Evolutionary conservation across 2,888 invertebrate genomes (phyloP).

Genomic region (Furcula furcula): DNA sequence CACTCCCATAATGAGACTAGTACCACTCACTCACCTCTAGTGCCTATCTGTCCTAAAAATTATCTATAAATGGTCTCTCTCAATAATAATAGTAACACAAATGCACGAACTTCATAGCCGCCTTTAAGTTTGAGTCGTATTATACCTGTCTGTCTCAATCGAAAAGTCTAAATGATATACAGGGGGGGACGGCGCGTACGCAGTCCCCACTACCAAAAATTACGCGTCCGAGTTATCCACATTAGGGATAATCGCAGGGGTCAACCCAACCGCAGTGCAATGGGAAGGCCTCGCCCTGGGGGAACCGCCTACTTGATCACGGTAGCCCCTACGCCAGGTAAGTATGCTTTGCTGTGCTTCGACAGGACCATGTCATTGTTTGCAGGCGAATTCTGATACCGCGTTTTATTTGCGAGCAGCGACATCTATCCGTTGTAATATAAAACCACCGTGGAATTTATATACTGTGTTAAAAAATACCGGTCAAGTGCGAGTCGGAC

Average conservation of each 20-base stretch:
- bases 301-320: slow-evolving; percentile 53
- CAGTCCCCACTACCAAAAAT: slow-evolving; percentile 55
- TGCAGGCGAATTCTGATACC: slow-evolving; percentile 25
- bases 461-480: too few relatives aligned
- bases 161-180: too few relatives aligned
- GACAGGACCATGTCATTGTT: slow-evolving; percentile 8
- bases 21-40: too few relatives aligned
- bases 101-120: too few relatives aligned
- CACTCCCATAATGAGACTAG: too few relatives aligned
- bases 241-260: slow-evolving; percentile 53
- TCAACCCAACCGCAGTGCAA: slow-evolving; percentile 54
- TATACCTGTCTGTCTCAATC: too few relatives aligned
- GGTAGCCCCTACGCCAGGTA: slow-evolving; percentile 55
- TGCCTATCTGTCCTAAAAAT: too few relatives aligned
- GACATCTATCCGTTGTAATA: slow-evolving; percentile 25
- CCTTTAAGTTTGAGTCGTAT: too few relatives aligned
- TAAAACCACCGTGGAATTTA: too few relatives aligned
- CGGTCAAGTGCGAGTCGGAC: too few relatives aligned
- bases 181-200: slow-evolving; percentile 50
- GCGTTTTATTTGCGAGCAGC: slow-evolving; percentile 17
- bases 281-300: slow-evolving; percentile 49
- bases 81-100: background rate
- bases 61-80: too few relatives aligned
- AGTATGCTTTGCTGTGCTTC: slow-evolving; percentile 28
- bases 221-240: slow-evolving; percentile 52